Evolutionary conservation across 1,140 invertebrate genomes (phyloP).

Genomic region (Nautilus pompilius): DNA sequence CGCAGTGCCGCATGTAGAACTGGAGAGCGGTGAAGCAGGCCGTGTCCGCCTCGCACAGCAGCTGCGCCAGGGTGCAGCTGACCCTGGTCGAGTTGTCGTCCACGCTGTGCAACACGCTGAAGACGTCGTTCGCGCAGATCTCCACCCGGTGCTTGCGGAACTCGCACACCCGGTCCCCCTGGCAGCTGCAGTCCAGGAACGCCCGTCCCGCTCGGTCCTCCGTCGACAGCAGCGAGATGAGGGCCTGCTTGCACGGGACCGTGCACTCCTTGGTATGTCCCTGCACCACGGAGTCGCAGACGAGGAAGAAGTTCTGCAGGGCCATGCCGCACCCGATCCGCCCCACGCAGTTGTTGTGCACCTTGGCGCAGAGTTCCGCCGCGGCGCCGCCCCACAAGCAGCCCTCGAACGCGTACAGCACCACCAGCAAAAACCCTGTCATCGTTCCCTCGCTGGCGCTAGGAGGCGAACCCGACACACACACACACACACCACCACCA

Average conservation of each 20-base stretch:
- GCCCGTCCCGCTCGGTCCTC: conserved; percentile 31
- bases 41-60: conserved; percentile 46
- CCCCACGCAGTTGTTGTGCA: conserved; percentile 13
- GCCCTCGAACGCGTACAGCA: neutral
- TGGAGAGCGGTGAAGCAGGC: conserved; percentile 36
- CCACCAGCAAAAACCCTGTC: neutral
- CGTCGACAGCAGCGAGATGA: conserved; percentile 37
- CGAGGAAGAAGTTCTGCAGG: conserved; percentile 33
- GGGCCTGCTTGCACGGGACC: conserved; percentile 29
- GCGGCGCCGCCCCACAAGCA: neutral
- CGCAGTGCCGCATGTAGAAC: conserved; percentile 36
- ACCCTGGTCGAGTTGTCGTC: conserved; percentile 20
- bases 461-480: no score
- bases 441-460: no score
- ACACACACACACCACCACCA: neutral
- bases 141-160: conserved; percentile 27
- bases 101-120: conserved; percentile 22
- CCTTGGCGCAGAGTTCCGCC: conserved; percentile 12
- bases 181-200: conserved; percentile 43
- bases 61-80: conserved; percentile 34
- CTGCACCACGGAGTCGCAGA: conserved; percentile 14
- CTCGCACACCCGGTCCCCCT: conserved; percentile 18
- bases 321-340: conserved; percentile 34
- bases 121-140: conserved; percentile 31
- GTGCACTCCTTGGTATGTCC: conserved; percentile 22